Evolutionary conservation across 2,797 vertebrate species (phyloP).

Genomic region (Erethizon dorsatum): DNA sequence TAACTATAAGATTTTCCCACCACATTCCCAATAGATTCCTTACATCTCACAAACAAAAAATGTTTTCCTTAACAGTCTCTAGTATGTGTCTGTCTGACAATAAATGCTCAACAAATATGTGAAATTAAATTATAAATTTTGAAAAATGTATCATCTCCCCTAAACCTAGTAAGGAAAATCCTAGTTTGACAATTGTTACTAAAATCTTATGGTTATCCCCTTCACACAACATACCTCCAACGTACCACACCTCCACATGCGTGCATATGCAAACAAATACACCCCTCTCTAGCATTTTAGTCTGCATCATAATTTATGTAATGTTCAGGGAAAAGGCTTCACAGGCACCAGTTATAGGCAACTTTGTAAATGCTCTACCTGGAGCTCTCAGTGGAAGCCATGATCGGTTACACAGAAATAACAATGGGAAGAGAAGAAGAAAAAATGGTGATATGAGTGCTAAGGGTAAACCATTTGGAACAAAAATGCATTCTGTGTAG

Average conservation of each 20-base stretch:
- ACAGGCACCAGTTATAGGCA: conserved; percentile 87
- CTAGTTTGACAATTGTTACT: conserved; percentile 45
- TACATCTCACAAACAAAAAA: neutral
- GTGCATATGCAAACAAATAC: neutral
- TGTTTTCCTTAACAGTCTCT: neutral
- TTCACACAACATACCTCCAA: neutral
- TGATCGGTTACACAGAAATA: conserved; percentile 87
- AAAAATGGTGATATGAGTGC: conserved; percentile 81
- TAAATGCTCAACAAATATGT: neutral
- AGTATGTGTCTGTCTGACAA: neutral
- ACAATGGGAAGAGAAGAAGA: conserved; percentile 79
- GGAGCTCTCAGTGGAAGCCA: conserved; percentile 88
- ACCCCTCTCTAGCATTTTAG: conserved; percentile 82
- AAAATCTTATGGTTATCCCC: neutral
- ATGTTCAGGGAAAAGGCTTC: conserved; percentile 85
- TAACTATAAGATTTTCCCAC: neutral
- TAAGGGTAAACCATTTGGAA: conserved; percentile 86
- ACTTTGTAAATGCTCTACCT: conserved; percentile 86
- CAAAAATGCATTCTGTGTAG: conserved; percentile 79
- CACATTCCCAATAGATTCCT: neutral
- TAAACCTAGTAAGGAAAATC: neutral
- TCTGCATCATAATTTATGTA: conserved; percentile 89
- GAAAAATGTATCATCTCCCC: neutral
- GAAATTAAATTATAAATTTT: neutral
- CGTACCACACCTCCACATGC: too few relatives aligned